Conservation (phyloP, 64 coral and sea anemone species). For the Montipora foliosa region DNA sequence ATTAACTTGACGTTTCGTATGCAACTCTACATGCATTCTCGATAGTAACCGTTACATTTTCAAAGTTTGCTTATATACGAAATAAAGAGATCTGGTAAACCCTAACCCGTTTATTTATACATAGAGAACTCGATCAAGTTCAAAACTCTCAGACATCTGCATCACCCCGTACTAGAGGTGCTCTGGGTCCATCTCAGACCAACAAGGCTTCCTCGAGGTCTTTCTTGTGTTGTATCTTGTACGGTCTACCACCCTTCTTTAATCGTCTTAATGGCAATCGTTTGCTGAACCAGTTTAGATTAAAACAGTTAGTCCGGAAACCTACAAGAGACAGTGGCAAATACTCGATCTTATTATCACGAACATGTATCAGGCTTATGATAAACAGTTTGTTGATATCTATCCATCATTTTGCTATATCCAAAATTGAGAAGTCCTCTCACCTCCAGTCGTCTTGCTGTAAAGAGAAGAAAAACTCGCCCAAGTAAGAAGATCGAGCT, state of each 20-base stretch:
- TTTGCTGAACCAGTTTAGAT: slow-evolving; percentile 46
- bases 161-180: too few species aligned
- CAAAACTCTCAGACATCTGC: too few species aligned
- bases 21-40: too few species aligned
- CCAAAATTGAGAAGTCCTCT: not conserved
- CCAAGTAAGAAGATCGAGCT: slow-evolving; percentile 43
- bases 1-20: too few species aligned
- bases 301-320: slow-evolving; percentile 52
- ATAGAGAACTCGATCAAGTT: too few species aligned
- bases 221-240: too few species aligned
- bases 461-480: slow-evolving; percentile 18
- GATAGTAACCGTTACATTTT: too few species aligned
- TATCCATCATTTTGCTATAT: slow-evolving; percentile 2
- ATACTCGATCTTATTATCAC: slow-evolving; percentile 56
- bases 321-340: slow-evolving; percentile 53
- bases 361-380: slow-evolving; percentile 54
- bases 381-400: slow-evolving; percentile 55
- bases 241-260: not conserved
- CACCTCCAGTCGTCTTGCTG: not conserved
- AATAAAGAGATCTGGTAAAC: too few species aligned
- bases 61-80: too few species aligned
- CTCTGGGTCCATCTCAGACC: too few species aligned
- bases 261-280: slow-evolving; percentile 52
- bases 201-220: too few species aligned
- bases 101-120: too few species aligned